phyloP scores from a whole-genome alignment of 2,113 vertebrate species.

The Bettongia penicillata region DNA sequence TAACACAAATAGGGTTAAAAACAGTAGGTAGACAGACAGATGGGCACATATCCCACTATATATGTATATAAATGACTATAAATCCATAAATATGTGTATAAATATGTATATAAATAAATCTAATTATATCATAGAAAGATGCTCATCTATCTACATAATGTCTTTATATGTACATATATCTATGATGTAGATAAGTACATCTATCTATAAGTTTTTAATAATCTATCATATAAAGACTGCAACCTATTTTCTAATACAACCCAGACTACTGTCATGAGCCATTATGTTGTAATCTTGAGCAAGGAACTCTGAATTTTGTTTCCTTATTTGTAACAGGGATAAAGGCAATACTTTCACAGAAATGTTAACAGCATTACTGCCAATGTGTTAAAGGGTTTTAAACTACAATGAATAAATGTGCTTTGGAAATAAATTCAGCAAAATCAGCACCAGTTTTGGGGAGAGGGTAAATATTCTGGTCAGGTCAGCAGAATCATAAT shows the following conservation, averaged over 20 bases:
- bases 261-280: background rate
- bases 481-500: constrained; percentile 3
- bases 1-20: background rate
- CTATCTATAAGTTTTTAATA: background rate
- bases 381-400: background rate
- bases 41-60: background rate
- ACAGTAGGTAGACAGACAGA: background rate
- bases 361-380: constrained; percentile 27
- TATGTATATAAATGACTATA: background rate
- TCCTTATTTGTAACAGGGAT: constrained; percentile 1
- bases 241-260: background rate
- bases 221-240: background rate
- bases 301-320: constrained; percentile 28
- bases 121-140: background rate
- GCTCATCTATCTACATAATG: background rate
- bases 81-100: background rate
- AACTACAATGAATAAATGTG: constrained; percentile 22
- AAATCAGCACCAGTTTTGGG: background rate
- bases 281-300: background rate
- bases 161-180: background rate
- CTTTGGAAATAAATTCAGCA: background rate
- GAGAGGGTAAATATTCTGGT: background rate
- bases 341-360: background rate
- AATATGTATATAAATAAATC: background rate
- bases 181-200: background rate